Base-by-base conservation (phyloP, 2,113 vertebrate genomes). In the Actenoides lindsayi region DNA sequence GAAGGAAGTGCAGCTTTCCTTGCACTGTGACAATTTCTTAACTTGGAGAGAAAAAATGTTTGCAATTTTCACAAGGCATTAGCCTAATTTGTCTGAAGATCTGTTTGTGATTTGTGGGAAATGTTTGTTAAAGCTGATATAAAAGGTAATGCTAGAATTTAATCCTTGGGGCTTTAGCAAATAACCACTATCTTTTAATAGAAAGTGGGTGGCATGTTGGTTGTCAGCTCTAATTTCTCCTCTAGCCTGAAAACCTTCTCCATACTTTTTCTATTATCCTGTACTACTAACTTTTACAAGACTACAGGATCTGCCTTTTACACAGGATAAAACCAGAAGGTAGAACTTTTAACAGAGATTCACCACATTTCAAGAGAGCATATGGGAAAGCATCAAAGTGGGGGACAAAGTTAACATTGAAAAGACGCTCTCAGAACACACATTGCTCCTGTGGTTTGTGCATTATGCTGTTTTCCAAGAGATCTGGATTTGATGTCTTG, bases 181-280 rank as follows among this genome's bases (percentile, higher is more conserved):
- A 96, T 96, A 97, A 95, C 84, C 80, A 89, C 93, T 96, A 94
- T 97, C 94, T 95, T 97, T 97, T 95, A 97, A 87, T 91, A 92
- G 93, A 73, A 96, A 97, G 68, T 93, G 96, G 73, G 94, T 97
- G 96, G 86, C 89, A 96, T 93, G 95, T 96, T 97, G 94, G 75
- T 94, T 98, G 97, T 98, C 97, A 97, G 35, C 37, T 97, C 69
- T 97, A 95, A 98, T 97, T 97, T 96, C 74, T 97, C 41, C 57
- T 93, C 60, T 23, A 90, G 77, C 41, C 67, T 87, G 57, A 90
- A 93, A 97, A 93, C 24, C 54, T 93, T 93, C 81, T 71, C 89
- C 97, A 97, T 96, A 67, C 80, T 94, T 97, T 98, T 97, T 73
- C 90, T 92, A 97, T 96, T 97, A 97, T 85, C 74, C 53, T 13